These are phyloP conservation scores for Mesembrinibis cayennensis DNA, from an alignment of 2,113 vertebrate species.

Conservation along the genomic window DNA sequence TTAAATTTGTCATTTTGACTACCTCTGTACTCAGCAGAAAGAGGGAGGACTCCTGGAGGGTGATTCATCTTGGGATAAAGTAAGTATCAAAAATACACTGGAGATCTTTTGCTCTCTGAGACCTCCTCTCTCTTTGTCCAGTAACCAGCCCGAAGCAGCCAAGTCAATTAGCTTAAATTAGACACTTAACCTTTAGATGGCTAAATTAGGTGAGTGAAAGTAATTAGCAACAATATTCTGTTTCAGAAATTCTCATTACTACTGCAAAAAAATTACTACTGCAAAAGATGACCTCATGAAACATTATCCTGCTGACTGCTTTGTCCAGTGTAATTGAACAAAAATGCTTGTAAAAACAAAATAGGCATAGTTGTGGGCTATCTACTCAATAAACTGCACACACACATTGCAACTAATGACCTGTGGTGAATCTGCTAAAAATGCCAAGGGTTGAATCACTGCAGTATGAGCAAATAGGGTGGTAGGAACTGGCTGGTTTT, in stretches of 20 bases:
- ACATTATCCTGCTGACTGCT: neutral
- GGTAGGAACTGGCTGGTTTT: neutral
- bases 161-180: neutral
- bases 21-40: neutral
- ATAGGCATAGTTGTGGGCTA: neutral
- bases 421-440: neutral
- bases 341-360: slow-evolving; percentile 42
- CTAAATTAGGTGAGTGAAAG: neutral
- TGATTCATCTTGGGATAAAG: neutral
- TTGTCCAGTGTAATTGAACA: slow-evolving; percentile 4
- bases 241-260: neutral
- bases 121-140: neutral
- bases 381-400: neutral
- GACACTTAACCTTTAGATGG: neutral
- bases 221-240: neutral
- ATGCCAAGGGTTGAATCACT: neutral
- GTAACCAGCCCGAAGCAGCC: neutral
- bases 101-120: neutral
- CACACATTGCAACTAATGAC: neutral
- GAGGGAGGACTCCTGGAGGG: neutral
- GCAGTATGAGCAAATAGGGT: neutral
- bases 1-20: neutral
- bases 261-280: neutral
- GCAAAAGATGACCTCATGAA: slow-evolving; percentile 1
- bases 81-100: neutral